Conservation (phyloP, 2,113 vertebrate genomes). For the Varanus salvator region DNA sequence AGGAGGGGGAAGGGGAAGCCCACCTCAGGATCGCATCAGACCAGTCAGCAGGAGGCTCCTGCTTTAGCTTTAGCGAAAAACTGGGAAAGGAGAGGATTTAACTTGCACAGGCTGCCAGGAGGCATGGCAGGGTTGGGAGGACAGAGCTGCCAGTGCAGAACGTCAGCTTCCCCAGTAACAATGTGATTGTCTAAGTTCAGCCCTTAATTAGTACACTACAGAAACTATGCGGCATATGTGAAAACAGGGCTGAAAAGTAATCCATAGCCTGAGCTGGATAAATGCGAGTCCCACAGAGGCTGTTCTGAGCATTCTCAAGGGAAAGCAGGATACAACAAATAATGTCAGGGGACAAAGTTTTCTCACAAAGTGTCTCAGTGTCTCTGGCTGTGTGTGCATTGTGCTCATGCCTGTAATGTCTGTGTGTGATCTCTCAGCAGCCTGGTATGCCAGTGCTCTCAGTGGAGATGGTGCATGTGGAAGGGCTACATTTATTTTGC, state of each 20-base stretch:
- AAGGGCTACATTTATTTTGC: not conserved
- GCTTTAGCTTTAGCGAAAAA: no score
- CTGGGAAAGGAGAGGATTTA: no score
- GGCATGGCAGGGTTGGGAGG: no score
- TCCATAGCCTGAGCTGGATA: constrained; percentile 34
- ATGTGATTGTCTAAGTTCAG: no score
- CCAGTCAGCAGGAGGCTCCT: no score
- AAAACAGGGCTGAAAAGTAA: not conserved
- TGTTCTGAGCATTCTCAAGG: not conserved
- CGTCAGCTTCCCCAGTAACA: no score
- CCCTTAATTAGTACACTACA: no score
- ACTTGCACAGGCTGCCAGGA: no score
- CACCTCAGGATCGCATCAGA: no score
- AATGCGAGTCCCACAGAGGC: constrained; percentile 4
- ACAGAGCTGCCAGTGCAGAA: no score
- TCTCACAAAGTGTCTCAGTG: constrained; percentile 1
- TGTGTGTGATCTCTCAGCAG: not conserved
- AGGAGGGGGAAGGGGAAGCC: no score
- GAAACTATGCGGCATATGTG: no score
- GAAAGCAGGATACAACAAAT: not conserved
- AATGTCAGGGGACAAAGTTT: not conserved
- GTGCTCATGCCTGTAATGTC: not conserved
- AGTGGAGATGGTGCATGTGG: not conserved
- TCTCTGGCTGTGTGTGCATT: not conserved
- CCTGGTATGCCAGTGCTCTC: not conserved